Evolutionary conservation across 2,113 vertebrate genomes (phyloP), one percentile per base, ranked within the genome.

Genomic region (Gallinago undulata): DNA sequence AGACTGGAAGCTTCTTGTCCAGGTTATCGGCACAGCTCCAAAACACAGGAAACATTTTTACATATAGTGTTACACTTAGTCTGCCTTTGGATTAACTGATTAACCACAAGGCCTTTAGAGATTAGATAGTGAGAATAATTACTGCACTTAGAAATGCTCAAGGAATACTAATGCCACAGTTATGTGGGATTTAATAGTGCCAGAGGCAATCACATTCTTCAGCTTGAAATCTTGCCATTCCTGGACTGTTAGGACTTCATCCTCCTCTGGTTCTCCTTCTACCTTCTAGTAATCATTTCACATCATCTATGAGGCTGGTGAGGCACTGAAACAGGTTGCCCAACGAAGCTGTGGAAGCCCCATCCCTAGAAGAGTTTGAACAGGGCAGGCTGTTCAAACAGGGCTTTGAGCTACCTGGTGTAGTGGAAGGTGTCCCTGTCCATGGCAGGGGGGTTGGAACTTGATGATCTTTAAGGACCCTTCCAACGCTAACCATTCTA

Each of bases 41-140:
- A 60, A 68, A 57, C 79, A 92, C 56, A 27, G 43, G 13, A n/a
- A 89, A 92, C 24, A 18, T 60, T 92, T 92, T 85, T 48, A 79
- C 45, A 41, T 28, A 25, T 41, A 68, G 21, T 13, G 30, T 73
- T 87, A 73, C 43, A 41, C 50, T 75, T 33, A 39, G 22, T 73
- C 68, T 88, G 43, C 77, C 3, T 82, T 70, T 53, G 87, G 91
- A 92, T 89, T 92, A 84, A 78, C 82, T 75, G 62, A 93, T 41
- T 94, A 94, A 93, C 59, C 75, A 45, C 51, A 80, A 84, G 53
- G 72, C 24, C 39, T 48, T 68, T 24, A 33, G 21, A 87, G 83
- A 92, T 95, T 33, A 92, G 88, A 86, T 60, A 94, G 90, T 51
- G 79, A 96, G 55, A 95, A 78, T 72, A 95, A 94, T 60, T 93